A percentile compares a stretch with the other conserved stretches of the same genome.
Evolutionary conservation across 1,140 invertebrate species (phyloP).

Genomic region (Brachionus rotundiformis): DNA sequence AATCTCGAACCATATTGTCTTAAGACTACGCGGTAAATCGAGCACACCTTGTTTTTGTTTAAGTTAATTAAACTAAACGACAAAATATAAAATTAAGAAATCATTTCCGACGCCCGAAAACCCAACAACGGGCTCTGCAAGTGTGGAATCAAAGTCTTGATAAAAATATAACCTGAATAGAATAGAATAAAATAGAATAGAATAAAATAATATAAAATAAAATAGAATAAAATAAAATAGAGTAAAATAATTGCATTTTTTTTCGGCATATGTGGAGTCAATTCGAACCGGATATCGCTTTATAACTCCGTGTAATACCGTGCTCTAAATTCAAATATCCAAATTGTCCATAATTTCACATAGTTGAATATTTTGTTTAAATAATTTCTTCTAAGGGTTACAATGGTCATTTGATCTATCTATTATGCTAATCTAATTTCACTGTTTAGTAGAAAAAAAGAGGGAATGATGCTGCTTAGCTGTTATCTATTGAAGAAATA

Average conservation of each 20-base stretch:
- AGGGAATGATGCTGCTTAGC: not conserved
- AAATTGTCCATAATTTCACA: not conserved
- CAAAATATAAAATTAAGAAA: not conserved
- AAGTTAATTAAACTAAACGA: not conserved
- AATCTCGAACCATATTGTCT: not conserved
- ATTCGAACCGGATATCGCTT: constrained; percentile 4
- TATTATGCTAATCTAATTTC: not conserved
- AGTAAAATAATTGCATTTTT: not conserved
- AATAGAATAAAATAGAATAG: not conserved
- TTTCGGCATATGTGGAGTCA: not conserved
- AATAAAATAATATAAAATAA: too few species aligned
- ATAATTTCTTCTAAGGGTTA: not conserved
- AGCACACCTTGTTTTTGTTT: not conserved
- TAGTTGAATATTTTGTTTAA: not conserved
- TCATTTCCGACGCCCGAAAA: too few species aligned
- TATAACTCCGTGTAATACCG: not conserved
- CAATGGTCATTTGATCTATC: not conserved
- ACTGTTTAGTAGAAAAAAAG: not conserved
- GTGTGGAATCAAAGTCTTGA: not conserved
- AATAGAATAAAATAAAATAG: too few species aligned
- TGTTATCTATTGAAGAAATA: not conserved
- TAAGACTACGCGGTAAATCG: not conserved
- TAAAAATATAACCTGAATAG: not conserved
- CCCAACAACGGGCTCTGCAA: too few species aligned
- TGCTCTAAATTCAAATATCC: not conserved